Evolutionary conservation across 2,888 invertebrate species (phyloP).

Genomic region (Chesias legatella): DNA sequence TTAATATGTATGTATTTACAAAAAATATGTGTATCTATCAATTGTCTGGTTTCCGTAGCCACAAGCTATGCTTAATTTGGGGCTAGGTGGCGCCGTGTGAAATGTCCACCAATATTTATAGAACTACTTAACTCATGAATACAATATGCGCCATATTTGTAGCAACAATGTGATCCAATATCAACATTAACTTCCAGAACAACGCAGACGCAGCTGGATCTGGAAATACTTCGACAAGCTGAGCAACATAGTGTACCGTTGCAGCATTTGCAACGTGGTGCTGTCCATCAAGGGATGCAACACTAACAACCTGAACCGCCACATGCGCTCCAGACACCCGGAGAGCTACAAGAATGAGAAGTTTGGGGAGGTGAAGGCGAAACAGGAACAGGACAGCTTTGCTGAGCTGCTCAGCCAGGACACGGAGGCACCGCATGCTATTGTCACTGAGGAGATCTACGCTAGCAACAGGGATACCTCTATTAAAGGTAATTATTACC

Average conservation of each 20-base stretch:
- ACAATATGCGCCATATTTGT: no score
- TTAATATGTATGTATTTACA: no score
- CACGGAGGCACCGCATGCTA: constrained; percentile 39
- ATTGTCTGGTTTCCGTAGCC: no score
- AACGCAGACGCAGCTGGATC: constrained; percentile 69
- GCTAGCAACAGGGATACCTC: constrained; percentile 39
- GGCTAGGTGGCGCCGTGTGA: no score
- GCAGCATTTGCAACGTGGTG: constrained; percentile 63
- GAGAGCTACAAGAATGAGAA: constrained; percentile 53
- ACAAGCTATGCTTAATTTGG: no score
- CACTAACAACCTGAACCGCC: constrained; percentile 72
- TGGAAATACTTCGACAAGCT: constrained; percentile 72
- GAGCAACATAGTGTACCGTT: constrained; percentile 64
- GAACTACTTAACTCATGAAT: no score
- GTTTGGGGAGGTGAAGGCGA: constrained; percentile 17
- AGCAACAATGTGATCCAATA: no score
- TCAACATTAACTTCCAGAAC: constrained; percentile 55
- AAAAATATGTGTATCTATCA: no score
- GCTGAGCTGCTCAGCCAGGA: constrained; percentile 28
- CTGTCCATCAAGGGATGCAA: constrained; percentile 73
- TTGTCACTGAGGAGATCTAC: constrained; percentile 49
- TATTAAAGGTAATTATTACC: no score
- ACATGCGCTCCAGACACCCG: constrained; percentile 60
- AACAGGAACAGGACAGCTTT: constrained; percentile 27
- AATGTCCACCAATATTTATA: no score